Conservation (phyloP, 2,113 vertebrate genomes). For the Nyctibius bracteatus region DNA sequence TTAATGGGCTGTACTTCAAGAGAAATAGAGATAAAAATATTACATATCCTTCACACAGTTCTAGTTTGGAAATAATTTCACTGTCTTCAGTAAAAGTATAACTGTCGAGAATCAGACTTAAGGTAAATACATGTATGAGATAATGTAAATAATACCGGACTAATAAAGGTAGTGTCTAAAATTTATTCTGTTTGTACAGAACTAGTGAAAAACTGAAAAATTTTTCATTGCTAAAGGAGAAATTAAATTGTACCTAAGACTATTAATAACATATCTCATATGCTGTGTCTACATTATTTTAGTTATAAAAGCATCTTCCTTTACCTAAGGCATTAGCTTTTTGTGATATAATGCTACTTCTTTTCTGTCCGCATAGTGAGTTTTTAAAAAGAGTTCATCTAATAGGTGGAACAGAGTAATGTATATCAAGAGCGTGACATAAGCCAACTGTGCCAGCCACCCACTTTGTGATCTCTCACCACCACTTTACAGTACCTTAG, state of each 20-base stretch:
- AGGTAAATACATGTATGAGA: conserved; percentile 35
- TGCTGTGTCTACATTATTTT: neutral
- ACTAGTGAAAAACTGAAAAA: conserved; percentile 30
- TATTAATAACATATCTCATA: conserved; percentile 24
- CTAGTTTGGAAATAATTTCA: neutral
- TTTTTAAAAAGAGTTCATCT: neutral
- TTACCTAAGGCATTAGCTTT: neutral
- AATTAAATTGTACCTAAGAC: neutral
- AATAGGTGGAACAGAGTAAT: neutral
- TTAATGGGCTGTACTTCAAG: conserved; percentile 30
- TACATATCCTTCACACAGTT: neutral
- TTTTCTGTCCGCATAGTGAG: neutral
- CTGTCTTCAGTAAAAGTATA: neutral
- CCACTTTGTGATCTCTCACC: neutral
- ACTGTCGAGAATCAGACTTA: neutral
- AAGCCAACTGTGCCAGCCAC: neutral
- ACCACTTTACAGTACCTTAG: neutral
- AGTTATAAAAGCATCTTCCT: conserved; percentile 13
- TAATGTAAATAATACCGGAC: conserved; percentile 59
- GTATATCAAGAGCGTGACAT: neutral
- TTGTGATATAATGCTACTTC: neutral
- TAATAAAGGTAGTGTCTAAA: conserved; percentile 21
- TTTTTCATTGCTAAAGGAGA: neutral
- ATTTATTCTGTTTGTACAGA: conserved; percentile 3
- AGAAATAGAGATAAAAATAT: neutral